These are phyloP conservation scores for Gnathonemus echidnorhynchus DNA, from an alignment of 2,113 vertebrate species.

Conservation along the genomic window DNA sequence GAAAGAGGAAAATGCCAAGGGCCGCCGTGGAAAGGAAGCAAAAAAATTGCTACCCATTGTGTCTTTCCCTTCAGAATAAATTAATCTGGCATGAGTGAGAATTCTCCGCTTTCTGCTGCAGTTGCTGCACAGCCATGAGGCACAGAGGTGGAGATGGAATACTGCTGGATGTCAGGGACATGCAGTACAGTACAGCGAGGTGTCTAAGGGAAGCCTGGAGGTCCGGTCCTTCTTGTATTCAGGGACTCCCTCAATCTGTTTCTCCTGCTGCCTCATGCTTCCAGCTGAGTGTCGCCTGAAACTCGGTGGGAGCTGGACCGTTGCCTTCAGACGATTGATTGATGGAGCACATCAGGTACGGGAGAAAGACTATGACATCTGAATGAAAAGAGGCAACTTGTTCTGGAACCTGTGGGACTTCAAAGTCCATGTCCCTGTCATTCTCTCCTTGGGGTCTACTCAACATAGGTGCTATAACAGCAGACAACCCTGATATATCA, in stretches of 20 bases:
- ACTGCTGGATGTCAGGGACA: neutral
- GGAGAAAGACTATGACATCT: neutral
- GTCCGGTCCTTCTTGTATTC: neutral
- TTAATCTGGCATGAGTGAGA: slow-evolving; percentile 33
- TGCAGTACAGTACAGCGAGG: neutral
- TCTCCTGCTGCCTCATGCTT: neutral
- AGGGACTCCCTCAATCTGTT: neutral
- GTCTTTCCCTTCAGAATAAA: slow-evolving; percentile 27
- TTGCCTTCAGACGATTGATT: neutral
- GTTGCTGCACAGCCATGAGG: neutral
- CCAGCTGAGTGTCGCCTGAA: neutral
- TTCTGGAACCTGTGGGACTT: neutral
- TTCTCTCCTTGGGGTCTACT: neutral
- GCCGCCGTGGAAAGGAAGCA: neutral
- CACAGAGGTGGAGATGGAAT: neutral
- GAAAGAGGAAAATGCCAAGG: slow-evolving; percentile 12
- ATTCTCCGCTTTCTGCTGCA: neutral
- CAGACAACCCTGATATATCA: neutral
- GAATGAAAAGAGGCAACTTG: neutral
- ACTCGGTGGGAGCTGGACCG: neutral
- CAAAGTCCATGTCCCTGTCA: neutral
- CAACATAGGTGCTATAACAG: neutral
- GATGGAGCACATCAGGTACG: neutral
- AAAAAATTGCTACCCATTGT: neutral
- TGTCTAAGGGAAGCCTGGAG: neutral